Evolutionary conservation across 2,113 vertebrate species (phyloP), one percentile per base, ranked within the genome.

Genomic region (Amphiprion ocellaris): DNA sequence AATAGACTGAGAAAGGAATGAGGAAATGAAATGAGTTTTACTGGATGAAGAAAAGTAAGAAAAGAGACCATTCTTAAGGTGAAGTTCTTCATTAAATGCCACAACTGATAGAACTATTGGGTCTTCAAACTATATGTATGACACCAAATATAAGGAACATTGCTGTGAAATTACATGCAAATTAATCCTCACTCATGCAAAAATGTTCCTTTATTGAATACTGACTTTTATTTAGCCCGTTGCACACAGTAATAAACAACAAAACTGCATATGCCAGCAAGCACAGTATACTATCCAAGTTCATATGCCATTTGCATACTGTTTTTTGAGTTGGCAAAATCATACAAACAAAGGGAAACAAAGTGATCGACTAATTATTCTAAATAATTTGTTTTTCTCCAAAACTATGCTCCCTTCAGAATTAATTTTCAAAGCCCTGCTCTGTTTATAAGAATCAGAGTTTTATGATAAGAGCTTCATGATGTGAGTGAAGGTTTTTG

Each of bases 331-430:
- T 52, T n/a, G 49, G 19, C 49, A 19, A 52, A 52, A 24, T 62
- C 41, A 58, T 37, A 14, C 0, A 0, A 44, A 26, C 56, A 24
- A 12, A 19, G 5, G 28, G 33, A 26, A 21, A 28, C 14, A 14
- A 28, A 26, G 19, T 15, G 19, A 55, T n/a, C 15, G 47, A 66
- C 19, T 21, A 15, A 21, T 66, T 21, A 21, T 44, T 41, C 26
- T 28, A 39, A 71, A 65, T 65, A 19, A 60, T 66, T 60, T 26
- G 14, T 21, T 62, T 72, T 62, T 62, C 19, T 30, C 26, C 4
- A 9, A 26, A 61, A 62, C 21, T 6, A 33, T 16, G 28, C 58
- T 62, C 56, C 21, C 16, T 24, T 37, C 41, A 52, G 28, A 68
- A 41, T 2, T n/a, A 10, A 39, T 69, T 44, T 41, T 37, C 6